Percentiles rank a stretch among this genome's conserved stretches.
phyloP scores from a whole-genome alignment of 2,888 invertebrate genomes.

The Drosophila crucigera region DNA sequence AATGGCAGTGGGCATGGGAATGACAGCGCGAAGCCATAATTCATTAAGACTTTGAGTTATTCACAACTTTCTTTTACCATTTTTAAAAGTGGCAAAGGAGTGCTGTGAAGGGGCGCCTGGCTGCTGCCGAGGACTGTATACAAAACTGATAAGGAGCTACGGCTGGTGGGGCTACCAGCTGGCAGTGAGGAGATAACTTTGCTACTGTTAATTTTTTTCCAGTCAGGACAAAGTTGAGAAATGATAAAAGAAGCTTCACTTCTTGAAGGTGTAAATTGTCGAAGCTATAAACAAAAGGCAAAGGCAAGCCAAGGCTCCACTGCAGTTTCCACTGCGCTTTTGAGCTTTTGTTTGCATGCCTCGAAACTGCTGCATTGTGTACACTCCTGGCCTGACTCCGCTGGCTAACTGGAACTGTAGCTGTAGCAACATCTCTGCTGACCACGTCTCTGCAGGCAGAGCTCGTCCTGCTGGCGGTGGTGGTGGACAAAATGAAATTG shows the following conservation, averaged over 20 bases:
- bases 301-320: slow-evolving; percentile 5
- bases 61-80: slow-evolving; percentile 62
- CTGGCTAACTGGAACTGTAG: slow-evolving; percentile 26
- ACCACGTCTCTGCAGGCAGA: slow-evolving; percentile 14
- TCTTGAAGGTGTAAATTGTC: slow-evolving; percentile 83
- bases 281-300: slow-evolving; percentile 81
- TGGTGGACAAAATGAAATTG: slow-evolving; percentile 73
- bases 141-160: slow-evolving; percentile 64
- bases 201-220: slow-evolving; percentile 52
- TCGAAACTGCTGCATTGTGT: slow-evolving; percentile 74
- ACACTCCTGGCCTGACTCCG: slow-evolving; percentile 20
- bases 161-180: slow-evolving; percentile 28
- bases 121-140: slow-evolving; percentile 60
- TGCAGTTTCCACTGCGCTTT: slow-evolving; percentile 41
- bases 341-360: slow-evolving; percentile 72
- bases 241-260: slow-evolving; percentile 38
- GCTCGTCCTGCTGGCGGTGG: slow-evolving; percentile 36
- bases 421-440: slow-evolving; percentile 4
- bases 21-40: slow-evolving; percentile 54
- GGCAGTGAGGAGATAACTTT: slow-evolving; percentile 55
- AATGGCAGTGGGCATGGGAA: not conserved
- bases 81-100: slow-evolving; percentile 36
- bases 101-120: slow-evolving; percentile 27
- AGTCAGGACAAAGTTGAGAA: slow-evolving; percentile 36
- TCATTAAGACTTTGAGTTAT: slow-evolving; percentile 78